These are phyloP conservation scores for Pseudochaenichthys georgianus DNA, from an alignment of 2,797 vertebrate species.

Conservation along the genomic window DNA sequence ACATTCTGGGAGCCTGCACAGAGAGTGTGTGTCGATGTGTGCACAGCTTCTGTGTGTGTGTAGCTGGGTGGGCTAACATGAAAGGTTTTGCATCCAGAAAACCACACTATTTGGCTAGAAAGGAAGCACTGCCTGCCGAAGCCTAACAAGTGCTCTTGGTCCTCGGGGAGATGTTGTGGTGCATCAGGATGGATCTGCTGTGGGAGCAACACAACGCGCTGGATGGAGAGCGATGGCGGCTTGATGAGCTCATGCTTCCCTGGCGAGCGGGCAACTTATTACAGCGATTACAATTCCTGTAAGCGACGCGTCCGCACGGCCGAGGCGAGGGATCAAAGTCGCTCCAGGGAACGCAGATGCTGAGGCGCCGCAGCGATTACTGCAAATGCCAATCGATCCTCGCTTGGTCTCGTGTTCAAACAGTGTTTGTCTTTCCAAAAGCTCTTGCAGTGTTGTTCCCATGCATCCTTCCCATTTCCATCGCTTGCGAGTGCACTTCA, in stretches of 20 bases:
- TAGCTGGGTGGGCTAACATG: conserved; percentile 21
- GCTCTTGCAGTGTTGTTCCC: not conserved
- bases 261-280: conserved; percentile 26
- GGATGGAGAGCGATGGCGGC: not conserved
- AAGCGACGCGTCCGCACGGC: conserved; percentile 28
- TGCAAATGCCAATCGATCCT: conserved; percentile 13
- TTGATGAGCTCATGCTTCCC: conserved; percentile 49
- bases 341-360: conserved; percentile 1
- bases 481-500: not conserved
- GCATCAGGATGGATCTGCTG: conserved; percentile 29
- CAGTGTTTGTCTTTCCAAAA: not conserved
- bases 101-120: not conserved
- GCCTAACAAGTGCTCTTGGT: conserved; percentile 2
- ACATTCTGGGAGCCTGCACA: conserved; percentile 30
- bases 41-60: conserved; percentile 7
- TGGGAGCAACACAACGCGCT: conserved; percentile 35
- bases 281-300: conserved; percentile 39
- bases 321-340: conserved; percentile 5
- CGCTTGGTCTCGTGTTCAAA: not conserved
- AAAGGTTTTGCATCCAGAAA: not conserved
- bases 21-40: conserved; percentile 21
- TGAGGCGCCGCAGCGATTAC: not conserved
- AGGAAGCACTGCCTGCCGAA: conserved; percentile 15
- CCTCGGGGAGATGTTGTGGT: conserved; percentile 13
- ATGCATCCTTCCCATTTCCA: not conserved